Evolutionary conservation across 30 jellyfish, hydroid and myxozoan genomes (phyloP).

Genomic region (Aurelia coerulea): DNA sequence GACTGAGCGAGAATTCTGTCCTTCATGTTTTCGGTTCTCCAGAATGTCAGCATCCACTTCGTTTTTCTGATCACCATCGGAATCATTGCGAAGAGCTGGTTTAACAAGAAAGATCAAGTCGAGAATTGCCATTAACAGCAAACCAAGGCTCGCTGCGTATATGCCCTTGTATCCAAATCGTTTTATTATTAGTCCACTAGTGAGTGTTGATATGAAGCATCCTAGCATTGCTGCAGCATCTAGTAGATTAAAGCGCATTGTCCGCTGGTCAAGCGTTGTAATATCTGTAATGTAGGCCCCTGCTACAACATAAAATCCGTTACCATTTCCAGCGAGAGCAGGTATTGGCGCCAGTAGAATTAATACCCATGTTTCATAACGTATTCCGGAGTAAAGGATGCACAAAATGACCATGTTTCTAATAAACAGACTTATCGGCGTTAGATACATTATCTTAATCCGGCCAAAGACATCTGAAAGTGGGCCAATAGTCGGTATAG

Average conservation of each 20-base stretch:
- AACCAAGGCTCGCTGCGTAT: not conserved
- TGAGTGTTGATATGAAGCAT: not conserved
- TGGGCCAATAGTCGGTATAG: slow-evolving; percentile 29
- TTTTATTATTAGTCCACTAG: slow-evolving; percentile 11
- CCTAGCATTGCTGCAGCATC: slow-evolving; percentile 4
- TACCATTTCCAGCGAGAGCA: not conserved
- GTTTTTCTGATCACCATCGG: too few species aligned
- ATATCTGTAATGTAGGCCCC: slow-evolving; percentile 1
- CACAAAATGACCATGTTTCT: not conserved
- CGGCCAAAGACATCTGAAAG: not conserved
- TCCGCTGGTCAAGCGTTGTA: slow-evolving; percentile 1
- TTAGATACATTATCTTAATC: not conserved
- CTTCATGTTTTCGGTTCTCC: too few species aligned
- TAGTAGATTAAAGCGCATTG: slow-evolving; percentile 5
- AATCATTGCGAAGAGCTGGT: not conserved
- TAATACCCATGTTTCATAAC: not conserved
- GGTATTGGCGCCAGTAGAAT: not conserved
- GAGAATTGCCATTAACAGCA: not conserved
- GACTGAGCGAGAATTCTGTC: too few species aligned
- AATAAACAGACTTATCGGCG: slow-evolving; percentile 1
- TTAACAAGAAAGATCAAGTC: not conserved
- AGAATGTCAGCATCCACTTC: too few species aligned
- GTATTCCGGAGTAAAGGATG: not conserved
- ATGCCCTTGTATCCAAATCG: slow-evolving; percentile 4
- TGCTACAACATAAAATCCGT: not conserved